Conservation (phyloP, 2,888 invertebrate species). For the Amiota mariae region DNA sequence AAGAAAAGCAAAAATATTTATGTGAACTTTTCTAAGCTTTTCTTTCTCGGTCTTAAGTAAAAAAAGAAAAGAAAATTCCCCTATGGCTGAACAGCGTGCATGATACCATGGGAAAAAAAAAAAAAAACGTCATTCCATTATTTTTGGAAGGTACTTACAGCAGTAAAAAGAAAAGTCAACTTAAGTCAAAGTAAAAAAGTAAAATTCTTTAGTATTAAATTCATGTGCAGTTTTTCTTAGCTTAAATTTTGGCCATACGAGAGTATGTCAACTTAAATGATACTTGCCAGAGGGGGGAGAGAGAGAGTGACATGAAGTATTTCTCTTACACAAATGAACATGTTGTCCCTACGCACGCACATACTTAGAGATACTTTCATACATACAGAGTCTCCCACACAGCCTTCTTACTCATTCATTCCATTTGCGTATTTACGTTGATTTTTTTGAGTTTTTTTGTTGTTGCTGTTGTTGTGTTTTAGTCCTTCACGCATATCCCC, state of each 20-base stretch:
- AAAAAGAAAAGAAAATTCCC: no score
- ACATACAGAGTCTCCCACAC: not conserved
- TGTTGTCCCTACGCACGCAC: no score
- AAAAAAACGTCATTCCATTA: not conserved
- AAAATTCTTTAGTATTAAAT: constrained; percentile 14
- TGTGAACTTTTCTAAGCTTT: no score
- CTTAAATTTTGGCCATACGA: constrained; percentile 14
- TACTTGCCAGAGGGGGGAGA: no score
- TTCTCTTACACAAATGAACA: no score
- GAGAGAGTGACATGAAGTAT: no score
- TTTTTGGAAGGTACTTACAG: not conserved
- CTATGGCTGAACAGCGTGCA: not conserved
- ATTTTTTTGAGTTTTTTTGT: constrained; percentile 6
- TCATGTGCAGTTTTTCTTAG: not conserved
- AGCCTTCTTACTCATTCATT: not conserved
- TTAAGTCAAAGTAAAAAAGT: not conserved
- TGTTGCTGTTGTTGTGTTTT: not conserved
- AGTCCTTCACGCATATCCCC: not conserved
- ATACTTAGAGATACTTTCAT: constrained; percentile 9
- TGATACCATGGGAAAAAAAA: constrained; percentile 1
- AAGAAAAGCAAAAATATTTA: no score
- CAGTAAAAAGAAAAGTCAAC: no score
- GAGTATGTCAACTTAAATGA: constrained; percentile 14
- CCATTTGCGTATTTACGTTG: not conserved
- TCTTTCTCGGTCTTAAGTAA: no score